Evolutionary conservation across 2,888 invertebrate genomes (phyloP), one percentile per base, ranked within the genome.

Genomic region (Zonitis immaculata): DNA sequence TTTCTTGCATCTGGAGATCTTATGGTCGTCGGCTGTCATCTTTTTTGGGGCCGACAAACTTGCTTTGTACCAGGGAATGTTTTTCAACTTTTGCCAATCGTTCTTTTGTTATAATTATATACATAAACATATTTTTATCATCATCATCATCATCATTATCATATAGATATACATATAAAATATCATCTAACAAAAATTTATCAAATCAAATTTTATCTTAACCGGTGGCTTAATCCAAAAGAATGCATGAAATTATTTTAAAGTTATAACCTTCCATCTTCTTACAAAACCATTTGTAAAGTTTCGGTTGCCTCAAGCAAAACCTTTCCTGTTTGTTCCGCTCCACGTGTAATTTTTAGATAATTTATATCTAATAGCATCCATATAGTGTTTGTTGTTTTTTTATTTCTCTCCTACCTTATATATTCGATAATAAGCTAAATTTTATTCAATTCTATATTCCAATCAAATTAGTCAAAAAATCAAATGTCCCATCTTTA

Each of bases 1-100:
- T 59, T 59, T 59, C 56, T 56, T 56, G 54, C 56, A 56, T 59
- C 59, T 56, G 58, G 51, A 32, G 54, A 49, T 56, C 54, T 51
- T 58, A 59, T 50, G 50, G 54, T 56, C 52, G 50, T 52, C 32
- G 32, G 32, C 59, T 59, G 59, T 59, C 59, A 59, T 59, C 58
- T 58, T 49, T 48, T 49, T 51, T 32, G 32, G 32, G 32, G 32
- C 57, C 50, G 55, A 57, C 57, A 57, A 52, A 57, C 58, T 54
- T 47, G 59, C 56, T 59, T 59, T 59, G 56, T 59, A 52, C 28
- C 47, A 32, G 6, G 32, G 46, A 32, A 35, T 54, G 44, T 51
- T 54, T 53, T 49, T 49, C 49, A 30, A 20, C 20, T 47, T 49
- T 52, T 27, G 49, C 27, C 49, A 49, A 52, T 52, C 52, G 47